Base-by-base conservation (phyloP, 2,888 invertebrate species). In the Xanthia icteritia region DNA sequence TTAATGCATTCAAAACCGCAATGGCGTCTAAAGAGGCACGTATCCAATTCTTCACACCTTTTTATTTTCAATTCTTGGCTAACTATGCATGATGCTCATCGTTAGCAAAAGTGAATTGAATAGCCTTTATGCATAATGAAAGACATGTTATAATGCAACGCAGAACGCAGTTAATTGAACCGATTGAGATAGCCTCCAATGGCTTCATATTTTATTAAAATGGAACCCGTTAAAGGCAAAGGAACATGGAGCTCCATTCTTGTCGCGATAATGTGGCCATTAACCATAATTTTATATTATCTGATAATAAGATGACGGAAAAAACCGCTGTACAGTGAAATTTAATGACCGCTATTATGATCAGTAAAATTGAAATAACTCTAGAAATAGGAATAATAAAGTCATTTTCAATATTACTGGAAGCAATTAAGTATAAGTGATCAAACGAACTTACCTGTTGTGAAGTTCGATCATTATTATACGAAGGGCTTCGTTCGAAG, bases 21-120 rank as follows among this genome's bases (percentile, higher is more conserved):
- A 85, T 73, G 80, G 77, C 77, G 76, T 42, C 60, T n/a, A 64
- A 51, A 61, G 17, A 75, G 13, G 48, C 56, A 36, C 27, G 56
- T 67, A 73, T 73, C 51, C 65, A 63, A 66, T 65, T 56, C n/a
- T 82, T 81, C 85, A 81, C 89, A 88, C 89, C 75, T 86, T 89
- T 88, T 89, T 86, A 77, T 79, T 75, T 77, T 77, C 0, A 74
- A 64, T 80, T 79, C 77, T 63, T 73, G 17, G 51, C 58, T 65
- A 60, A 70, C 51, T 77, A 73, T 68, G 51, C 69, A 65, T n/a
- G 73, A 71, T 73, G 75, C 64, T 65, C 79, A 65, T 87, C 78
- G 77, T 83, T 85, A 87, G 66, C 67, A 72, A 77, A 76, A 78
- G 64, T 82, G 81, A 81, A 86, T 85, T 72, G 67, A 83, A 77